Percentiles rank a stretch among this genome's conserved stretches.
These are phyloP conservation scores for Thera obeliscata DNA, from an alignment of 2,888 invertebrate species.

Conservation along the genomic window DNA sequence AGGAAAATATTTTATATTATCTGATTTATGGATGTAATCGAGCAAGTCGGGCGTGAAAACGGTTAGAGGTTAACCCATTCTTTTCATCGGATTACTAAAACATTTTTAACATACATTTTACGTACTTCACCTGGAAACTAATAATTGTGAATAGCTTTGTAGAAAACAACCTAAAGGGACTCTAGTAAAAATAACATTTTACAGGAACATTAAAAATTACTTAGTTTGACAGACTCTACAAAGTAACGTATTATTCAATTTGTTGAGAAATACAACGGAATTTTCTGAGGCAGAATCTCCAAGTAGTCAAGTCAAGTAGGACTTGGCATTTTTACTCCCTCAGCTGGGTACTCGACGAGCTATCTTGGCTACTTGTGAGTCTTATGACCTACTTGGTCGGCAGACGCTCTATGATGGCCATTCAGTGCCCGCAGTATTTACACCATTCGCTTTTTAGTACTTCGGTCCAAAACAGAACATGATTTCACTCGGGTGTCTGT, in stretches of 20 bases:
- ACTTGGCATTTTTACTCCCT: neutral
- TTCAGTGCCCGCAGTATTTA: neutral
- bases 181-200: too few relatives aligned
- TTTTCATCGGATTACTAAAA: conserved; percentile 9
- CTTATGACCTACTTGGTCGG: neutral
- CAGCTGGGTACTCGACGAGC: neutral
- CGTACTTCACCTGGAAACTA: too few relatives aligned
- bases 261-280: neutral
- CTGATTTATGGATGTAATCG: conserved; percentile 39
- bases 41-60: conserved; percentile 20
- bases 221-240: too few relatives aligned
- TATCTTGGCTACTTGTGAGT: conserved; percentile 1
- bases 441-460: neutral
- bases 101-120: too few relatives aligned
- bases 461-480: neutral
- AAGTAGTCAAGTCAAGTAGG: conserved; percentile 2
- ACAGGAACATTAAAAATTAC: too few relatives aligned
- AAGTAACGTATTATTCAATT: neutral
- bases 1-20: conserved; percentile 37
- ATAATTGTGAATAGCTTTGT: neutral
- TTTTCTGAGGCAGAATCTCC: neutral
- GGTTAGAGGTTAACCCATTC: conserved; percentile 21
- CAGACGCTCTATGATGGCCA: neutral
- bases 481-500: too few relatives aligned
- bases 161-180: neutral